These are phyloP conservation scores for Lophius americanus DNA, from an alignment of 2,797 vertebrate species.

Conservation along the genomic window DNA sequence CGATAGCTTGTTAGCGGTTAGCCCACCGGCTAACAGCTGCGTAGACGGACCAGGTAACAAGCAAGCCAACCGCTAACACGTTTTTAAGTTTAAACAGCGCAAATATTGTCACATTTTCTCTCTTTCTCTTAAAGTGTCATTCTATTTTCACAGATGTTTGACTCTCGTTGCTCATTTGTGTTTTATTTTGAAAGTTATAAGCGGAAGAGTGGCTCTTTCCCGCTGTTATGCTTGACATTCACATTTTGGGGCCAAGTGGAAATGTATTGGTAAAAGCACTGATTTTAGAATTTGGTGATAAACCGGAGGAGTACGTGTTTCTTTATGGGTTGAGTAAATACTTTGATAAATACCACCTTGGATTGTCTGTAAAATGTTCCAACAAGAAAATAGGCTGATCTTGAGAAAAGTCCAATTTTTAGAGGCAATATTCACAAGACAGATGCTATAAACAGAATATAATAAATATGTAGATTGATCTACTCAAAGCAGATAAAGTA, in stretches of 20 bases:
- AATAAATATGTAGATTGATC: too few relatives aligned
- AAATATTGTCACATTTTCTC: not conserved
- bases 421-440: too few relatives aligned
- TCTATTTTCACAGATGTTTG: not conserved
- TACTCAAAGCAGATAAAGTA: too few relatives aligned
- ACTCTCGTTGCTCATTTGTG: not conserved
- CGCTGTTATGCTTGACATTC: not conserved
- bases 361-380: too few relatives aligned
- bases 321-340: too few relatives aligned
- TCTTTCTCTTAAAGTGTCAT: not conserved
- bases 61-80: slow-evolving; percentile 3
- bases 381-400: too few relatives aligned
- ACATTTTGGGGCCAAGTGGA: not conserved
- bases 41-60: not conserved
- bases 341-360: too few relatives aligned
- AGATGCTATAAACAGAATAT: too few relatives aligned
- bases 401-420: too few relatives aligned
- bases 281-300: too few relatives aligned
- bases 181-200: slow-evolving; percentile 46
- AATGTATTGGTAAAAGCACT: too few relatives aligned
- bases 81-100: slow-evolving; percentile 4
- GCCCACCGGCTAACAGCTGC: slow-evolving; percentile 40
- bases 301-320: too few relatives aligned
- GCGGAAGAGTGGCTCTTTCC: slow-evolving; percentile 22
- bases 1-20: slow-evolving; percentile 40